Evolutionary conservation across 2,888 invertebrate species (phyloP).

Genomic region (Diaprepes abbreviatus): DNA sequence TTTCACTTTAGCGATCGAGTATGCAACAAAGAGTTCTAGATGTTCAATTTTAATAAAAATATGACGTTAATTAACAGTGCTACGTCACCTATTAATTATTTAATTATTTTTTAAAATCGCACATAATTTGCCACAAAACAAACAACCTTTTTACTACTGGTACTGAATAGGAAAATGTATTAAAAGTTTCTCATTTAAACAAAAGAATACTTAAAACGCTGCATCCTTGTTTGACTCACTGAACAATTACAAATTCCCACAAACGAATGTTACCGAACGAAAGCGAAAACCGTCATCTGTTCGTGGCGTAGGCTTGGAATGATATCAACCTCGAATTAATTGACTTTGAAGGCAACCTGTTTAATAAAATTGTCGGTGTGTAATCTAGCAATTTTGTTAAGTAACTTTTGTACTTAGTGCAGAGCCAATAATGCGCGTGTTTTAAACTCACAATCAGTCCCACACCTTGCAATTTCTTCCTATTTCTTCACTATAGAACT

Average conservation of each 20-base stretch:
- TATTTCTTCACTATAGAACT: slow-evolving; percentile 19
- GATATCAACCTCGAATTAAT: slow-evolving; percentile 43
- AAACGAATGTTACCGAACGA: slow-evolving; percentile 37
- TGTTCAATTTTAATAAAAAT: slow-evolving; percentile 10
- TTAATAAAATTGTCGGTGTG: slow-evolving; percentile 35
- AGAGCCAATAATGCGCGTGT: slow-evolving; percentile 5
- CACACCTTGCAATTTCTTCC: slow-evolving; percentile 27
- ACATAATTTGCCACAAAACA: slow-evolving; percentile 8
- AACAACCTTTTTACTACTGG: slow-evolving; percentile 4
- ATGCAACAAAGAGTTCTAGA: slow-evolving; percentile 17
- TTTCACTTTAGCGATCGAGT: slow-evolving; percentile 36
- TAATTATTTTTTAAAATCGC: slow-evolving; percentile 15
- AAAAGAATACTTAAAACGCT: slow-evolving; percentile 35
- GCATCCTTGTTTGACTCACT: slow-evolving; percentile 36
- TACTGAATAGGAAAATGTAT: slow-evolving; percentile 22
- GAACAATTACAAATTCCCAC: slow-evolving; percentile 31
- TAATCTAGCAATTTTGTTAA: slow-evolving; percentile 15
- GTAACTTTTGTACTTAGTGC: slow-evolving; percentile 26
- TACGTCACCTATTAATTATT: slow-evolving; percentile 1
- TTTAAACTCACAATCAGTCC: slow-evolving; percentile 9
- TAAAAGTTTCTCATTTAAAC: slow-evolving; percentile 34
- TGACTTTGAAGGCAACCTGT: slow-evolving; percentile 39
- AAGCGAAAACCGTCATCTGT: slow-evolving; percentile 36
- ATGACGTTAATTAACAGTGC: slow-evolving; percentile 3
- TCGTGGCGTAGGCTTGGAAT: slow-evolving; percentile 39